These are phyloP conservation scores for Sphenodon punctatus DNA, from an alignment of 2,797 vertebrate species.

Conservation along the genomic window DNA sequence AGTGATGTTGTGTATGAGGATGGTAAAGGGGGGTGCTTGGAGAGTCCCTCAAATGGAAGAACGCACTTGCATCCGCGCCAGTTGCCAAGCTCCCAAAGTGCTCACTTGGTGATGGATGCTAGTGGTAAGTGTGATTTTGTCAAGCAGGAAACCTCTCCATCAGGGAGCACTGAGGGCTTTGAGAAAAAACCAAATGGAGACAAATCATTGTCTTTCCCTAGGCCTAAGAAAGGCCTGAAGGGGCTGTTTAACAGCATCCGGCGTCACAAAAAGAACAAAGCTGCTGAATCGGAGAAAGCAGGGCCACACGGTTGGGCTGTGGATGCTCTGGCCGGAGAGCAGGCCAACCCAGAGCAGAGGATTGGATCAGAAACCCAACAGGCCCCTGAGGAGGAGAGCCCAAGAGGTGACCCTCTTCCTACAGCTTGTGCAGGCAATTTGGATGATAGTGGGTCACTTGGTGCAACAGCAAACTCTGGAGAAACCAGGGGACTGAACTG, in stretches of 20 bases:
- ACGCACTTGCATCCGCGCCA: conserved; percentile 69
- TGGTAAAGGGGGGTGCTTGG: conserved; percentile 18
- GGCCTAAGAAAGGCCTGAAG: conserved; percentile 88
- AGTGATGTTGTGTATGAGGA: conserved; percentile 78
- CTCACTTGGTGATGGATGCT: conserved; percentile 70
- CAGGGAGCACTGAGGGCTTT: conserved; percentile 52
- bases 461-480: background rate
- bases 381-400: conserved; percentile 21
- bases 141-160: conserved; percentile 45
- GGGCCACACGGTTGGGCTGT: conserved; percentile 74
- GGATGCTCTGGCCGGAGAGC: conserved; percentile 18
- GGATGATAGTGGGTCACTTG: background rate
- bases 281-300: conserved; percentile 76
- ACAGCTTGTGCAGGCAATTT: accelerated
- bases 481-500: background rate
- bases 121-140: conserved; percentile 22
- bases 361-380: background rate
- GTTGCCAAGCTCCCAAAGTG: conserved; percentile 74
- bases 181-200: conserved; percentile 71
- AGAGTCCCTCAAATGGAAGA: conserved; percentile 65
- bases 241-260: conserved; percentile 93
- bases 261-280: conserved; percentile 87
- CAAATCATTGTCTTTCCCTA: conserved; percentile 81
- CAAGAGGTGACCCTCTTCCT: background rate
- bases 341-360: conserved; percentile 9